These are phyloP conservation scores for Microctonus brassicae DNA, from an alignment of 2,888 invertebrate species.

Conservation along the genomic window DNA sequence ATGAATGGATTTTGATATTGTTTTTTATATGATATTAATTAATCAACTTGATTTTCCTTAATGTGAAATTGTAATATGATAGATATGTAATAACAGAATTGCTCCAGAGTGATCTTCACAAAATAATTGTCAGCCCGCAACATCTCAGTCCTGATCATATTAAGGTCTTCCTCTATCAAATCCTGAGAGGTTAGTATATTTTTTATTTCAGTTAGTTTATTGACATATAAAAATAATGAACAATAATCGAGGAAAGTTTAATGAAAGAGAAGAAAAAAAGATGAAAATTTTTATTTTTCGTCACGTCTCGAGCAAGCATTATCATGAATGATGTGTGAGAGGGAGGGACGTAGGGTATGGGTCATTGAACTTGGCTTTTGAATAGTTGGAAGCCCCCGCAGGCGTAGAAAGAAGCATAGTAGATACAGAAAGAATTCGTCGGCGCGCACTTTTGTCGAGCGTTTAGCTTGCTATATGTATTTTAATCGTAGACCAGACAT, in stretches of 20 bases:
- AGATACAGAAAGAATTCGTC: constrained; percentile 22
- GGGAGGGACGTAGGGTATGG: neutral
- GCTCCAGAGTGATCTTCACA: constrained; percentile 99
- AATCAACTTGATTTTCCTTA: constrained; percentile 60
- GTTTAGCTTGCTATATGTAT: constrained; percentile 4
- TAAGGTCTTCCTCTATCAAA: constrained; percentile 99
- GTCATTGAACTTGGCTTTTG: constrained; percentile 21
- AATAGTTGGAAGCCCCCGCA: constrained; percentile 4
- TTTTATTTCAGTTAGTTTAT: neutral
- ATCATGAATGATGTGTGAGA: constrained; percentile 32
- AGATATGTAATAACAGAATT: constrained; percentile 99
- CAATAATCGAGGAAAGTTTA: constrained; percentile 1
- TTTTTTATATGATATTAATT: too few species aligned
- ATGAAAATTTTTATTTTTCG: too few species aligned
- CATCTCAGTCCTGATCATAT: constrained; percentile 99
- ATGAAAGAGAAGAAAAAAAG: constrained; percentile 12
- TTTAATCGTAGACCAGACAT: constrained; percentile 11
- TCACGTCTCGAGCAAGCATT: constrained; percentile 45
- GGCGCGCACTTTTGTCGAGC: constrained; percentile 23
- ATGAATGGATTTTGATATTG: too few species aligned
- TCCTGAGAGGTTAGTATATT: constrained; percentile 88
- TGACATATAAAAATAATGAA: neutral
- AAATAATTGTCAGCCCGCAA: constrained; percentile 99
- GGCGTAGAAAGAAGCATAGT: constrained; percentile 19
- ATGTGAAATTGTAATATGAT: constrained; percentile 55